These are phyloP conservation scores for Drosophila carrolli DNA, from an alignment of 1,140 invertebrate species.

Conservation along the genomic window DNA sequence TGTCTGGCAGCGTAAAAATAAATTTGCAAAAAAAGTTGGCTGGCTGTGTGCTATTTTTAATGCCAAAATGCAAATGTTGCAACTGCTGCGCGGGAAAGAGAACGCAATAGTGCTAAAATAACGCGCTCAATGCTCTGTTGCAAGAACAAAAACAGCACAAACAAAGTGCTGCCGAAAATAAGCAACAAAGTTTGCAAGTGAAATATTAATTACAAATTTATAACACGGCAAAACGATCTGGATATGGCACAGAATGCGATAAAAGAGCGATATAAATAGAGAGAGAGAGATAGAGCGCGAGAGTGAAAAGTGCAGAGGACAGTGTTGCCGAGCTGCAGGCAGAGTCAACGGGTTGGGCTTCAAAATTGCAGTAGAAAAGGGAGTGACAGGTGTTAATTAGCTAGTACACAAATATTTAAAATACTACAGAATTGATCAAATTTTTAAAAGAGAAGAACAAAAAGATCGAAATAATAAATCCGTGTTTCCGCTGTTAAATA, in stretches of 20 bases:
- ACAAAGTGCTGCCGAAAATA: conserved; percentile 30
- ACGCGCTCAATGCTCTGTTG: conserved; percentile 38
- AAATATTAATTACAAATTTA: conserved; percentile 34
- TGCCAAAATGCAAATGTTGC: conserved; percentile 49
- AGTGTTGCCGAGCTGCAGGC: conserved; percentile 35
- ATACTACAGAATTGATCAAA: not conserved
- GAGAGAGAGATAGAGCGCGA: not conserved
- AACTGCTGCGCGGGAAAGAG: conserved; percentile 17
- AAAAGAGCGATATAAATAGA: conserved; percentile 5
- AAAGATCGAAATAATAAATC: too few species aligned
- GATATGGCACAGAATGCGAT: conserved; percentile 12
- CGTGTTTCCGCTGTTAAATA: too few species aligned
- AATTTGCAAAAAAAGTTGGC: conserved; percentile 30
- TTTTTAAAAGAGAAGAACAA: too few species aligned
- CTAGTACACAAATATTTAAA: too few species aligned
- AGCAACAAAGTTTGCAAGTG: conserved; percentile 30
- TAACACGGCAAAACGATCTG: conserved; percentile 22
- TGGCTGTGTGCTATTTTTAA: conserved; percentile 74
- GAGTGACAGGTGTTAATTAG: conserved; percentile 1
- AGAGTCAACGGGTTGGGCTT: conserved; percentile 3
- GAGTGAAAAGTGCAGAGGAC: conserved; percentile 9
- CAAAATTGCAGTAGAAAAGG: not conserved
- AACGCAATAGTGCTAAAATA: conserved; percentile 41
- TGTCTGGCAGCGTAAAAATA: conserved; percentile 61
- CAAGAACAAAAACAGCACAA: conserved; percentile 21